Base-by-base conservation (phyloP, 2,888 invertebrate species). In the Sclerodermus sp. region DNA sequence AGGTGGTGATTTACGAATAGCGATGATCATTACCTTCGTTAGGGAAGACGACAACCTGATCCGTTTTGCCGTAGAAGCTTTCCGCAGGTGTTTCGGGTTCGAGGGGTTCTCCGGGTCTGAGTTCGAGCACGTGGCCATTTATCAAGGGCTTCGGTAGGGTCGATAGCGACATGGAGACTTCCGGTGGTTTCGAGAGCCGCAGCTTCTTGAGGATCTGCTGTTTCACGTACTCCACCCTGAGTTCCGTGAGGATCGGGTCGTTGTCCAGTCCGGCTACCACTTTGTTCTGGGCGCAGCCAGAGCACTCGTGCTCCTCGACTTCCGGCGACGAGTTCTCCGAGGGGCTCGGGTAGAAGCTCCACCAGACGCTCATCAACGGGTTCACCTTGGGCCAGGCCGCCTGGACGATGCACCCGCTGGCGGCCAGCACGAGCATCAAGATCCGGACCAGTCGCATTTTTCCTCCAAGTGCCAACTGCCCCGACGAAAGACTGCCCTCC, bases 161-260 rank as follows among this genome's bases (percentile, higher is more conserved):
- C 54, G 84, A 82, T 42, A 84, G 78, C 1, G 85, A 82, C 61
- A 86, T 79, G 15, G 84, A 85, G 44, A 86, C 82, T 10, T 82
- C 82, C 5, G 91, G 91, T 66, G 88, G 87, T 76, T 88, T 88
- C 49, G 87, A 88, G 47, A 93, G 77, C 57, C 91, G 79, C 47
- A 93, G 71, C 77, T 91, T 92, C 79, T 88, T 89, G 65, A 93
- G 74, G 29, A 93, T 93, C 79, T 91, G 91, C 73, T 89, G 87
- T 77, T 92, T 92, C 42, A 91, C 90, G 65, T 88, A 89, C 76
- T 91, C 90, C 55, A 92, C 86, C 56, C 92, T 80, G 32, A 89
- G 81, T 31, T 85, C 85, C 0, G 86, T 88, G 45, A 90, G 76
- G 42, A 75, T 62, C 17, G 73, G 66, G 53, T 77, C 74, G 17